Conservation (phyloP, 2,888 invertebrate genomes). For the Balanococcus diminutus region DNA sequence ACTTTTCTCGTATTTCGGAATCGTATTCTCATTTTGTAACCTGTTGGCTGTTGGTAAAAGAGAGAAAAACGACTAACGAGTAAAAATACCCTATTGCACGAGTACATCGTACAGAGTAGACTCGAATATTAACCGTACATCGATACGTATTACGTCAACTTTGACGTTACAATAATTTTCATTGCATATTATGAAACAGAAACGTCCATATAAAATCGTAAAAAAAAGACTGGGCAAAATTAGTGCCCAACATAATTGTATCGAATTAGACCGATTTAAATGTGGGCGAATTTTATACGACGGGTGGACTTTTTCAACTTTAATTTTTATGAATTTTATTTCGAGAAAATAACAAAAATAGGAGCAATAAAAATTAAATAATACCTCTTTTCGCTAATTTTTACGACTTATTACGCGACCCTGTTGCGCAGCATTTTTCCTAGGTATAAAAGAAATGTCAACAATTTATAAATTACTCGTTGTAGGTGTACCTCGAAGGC, state of each 20-base stretch:
- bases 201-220: no score
- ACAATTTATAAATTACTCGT: conserved; percentile 8
- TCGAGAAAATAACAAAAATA: background rate
- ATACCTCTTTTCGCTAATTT: conserved; percentile 19
- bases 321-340: background rate
- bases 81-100: background rate
- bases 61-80: background rate
- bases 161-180: background rate
- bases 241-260: background rate
- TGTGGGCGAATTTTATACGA: conserved; percentile 7
- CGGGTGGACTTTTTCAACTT: background rate
- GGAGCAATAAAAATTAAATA: conserved; percentile 8
- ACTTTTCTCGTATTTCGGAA: background rate
- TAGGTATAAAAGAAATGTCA: background rate
- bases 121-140: background rate
- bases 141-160: background rate
- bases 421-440: conserved; percentile 4
- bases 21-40: background rate
- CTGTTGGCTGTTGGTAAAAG: background rate
- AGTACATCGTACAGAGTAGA: background rate
- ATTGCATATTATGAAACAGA: background rate
- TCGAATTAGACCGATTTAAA: background rate
- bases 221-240: background rate
- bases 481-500: conserved; percentile 19
- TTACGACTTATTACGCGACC: background rate